These are phyloP conservation scores for Pachycephala philippinensis DNA, from an alignment of 2,113 vertebrate species.

Conservation along the genomic window DNA sequence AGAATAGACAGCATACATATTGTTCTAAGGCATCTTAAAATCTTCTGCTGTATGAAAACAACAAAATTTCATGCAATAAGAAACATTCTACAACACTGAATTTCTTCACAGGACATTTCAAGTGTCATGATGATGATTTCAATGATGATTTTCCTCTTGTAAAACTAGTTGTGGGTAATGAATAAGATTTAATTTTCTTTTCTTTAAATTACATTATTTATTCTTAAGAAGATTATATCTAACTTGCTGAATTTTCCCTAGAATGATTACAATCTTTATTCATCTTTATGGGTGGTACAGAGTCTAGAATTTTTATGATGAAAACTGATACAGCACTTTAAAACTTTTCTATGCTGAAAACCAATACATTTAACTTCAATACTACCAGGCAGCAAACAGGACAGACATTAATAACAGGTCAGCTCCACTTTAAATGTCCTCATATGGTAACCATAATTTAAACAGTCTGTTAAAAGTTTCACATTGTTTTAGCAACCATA, in stretches of 20 bases:
- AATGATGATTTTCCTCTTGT: neutral
- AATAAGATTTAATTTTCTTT: neutral
- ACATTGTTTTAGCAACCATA: neutral
- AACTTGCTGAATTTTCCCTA: neutral
- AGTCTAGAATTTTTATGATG: conserved; percentile 13
- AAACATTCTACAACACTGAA: neutral
- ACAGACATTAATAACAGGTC: neutral
- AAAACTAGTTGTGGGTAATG: neutral
- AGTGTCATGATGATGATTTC: neutral
- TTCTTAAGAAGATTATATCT: neutral
- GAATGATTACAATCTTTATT: neutral
- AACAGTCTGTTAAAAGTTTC: conserved; percentile 3
- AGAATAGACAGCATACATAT: neutral
- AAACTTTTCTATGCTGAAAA: neutral
- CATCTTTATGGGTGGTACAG: neutral
- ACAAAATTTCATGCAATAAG: neutral
- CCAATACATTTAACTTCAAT: neutral
- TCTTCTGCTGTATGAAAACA: neutral
- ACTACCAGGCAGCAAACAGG: neutral
- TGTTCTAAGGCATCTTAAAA: neutral
- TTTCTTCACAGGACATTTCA: neutral
- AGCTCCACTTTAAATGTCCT: neutral
- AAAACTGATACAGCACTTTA: conserved; percentile 15
- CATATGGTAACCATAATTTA: neutral
- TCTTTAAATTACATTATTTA: neutral